These are phyloP conservation scores for Cataglyphis cursor DNA, from an alignment of 2,888 invertebrate species.

Conservation along the genomic window DNA sequence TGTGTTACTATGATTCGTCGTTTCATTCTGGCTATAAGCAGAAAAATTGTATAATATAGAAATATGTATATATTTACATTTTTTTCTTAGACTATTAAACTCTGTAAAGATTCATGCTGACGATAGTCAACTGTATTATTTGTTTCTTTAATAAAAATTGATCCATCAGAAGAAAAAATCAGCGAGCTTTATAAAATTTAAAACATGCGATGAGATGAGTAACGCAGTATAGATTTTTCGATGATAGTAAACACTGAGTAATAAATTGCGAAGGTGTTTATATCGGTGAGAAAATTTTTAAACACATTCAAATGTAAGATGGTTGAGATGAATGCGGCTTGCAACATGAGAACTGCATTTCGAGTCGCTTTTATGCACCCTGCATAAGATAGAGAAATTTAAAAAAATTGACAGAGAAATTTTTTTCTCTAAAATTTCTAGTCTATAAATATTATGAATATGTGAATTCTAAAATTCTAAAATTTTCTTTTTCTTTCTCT, in stretches of 20 bases:
- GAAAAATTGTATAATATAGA: slow-evolving; percentile 15
- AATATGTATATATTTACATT: slow-evolving; percentile 21
- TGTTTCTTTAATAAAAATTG: slow-evolving; percentile 28
- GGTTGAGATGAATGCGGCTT: slow-evolving; percentile 46
- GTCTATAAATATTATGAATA: neutral
- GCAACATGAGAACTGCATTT: slow-evolving; percentile 38
- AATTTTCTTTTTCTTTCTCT: neutral
- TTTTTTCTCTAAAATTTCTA: neutral
- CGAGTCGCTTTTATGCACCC: slow-evolving; percentile 20
- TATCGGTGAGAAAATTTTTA: slow-evolving; percentile 12
- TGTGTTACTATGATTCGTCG: slow-evolving; percentile 25
- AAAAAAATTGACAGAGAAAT: slow-evolving; percentile 4
- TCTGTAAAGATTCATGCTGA: slow-evolving; percentile 40
- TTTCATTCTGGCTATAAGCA: slow-evolving; percentile 43
- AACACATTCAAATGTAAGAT: slow-evolving; percentile 44
- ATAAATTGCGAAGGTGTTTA: neutral
- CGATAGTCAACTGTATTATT: slow-evolving; percentile 30
- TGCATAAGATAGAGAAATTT: slow-evolving; percentile 11
- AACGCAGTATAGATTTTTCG: slow-evolving; percentile 15
- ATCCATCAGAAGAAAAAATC: slow-evolving; percentile 44
- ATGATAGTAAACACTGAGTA: slow-evolving; percentile 17
- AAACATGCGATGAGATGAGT: slow-evolving; percentile 55
- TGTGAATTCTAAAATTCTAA: neutral
- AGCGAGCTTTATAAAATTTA: slow-evolving; percentile 40
- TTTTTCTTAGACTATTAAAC: slow-evolving; percentile 2